These are phyloP conservation scores for Sialia sialis DNA, from an alignment of 2,113 vertebrate species.

Conservation along the genomic window DNA sequence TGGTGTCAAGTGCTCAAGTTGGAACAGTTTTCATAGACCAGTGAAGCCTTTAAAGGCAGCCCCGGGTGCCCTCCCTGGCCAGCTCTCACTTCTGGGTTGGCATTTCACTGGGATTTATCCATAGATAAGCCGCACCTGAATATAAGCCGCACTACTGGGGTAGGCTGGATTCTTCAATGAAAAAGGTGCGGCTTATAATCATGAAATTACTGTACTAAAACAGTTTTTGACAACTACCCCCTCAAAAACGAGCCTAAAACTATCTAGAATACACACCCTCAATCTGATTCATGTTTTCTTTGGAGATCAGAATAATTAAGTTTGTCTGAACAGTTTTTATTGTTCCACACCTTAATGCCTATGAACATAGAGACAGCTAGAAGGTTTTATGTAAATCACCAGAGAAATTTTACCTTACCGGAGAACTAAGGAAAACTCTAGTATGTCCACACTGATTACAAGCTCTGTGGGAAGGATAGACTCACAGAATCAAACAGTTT, in stretches of 20 bases:
- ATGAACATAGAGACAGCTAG: neutral
- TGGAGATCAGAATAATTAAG: neutral
- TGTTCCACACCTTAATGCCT: neutral
- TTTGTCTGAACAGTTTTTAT: neutral
- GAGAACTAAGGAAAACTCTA: neutral
- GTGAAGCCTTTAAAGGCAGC: too few species aligned
- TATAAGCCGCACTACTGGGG: too few species aligned
- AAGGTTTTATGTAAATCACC: neutral
- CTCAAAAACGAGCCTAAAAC: neutral
- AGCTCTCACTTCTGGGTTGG: too few species aligned
- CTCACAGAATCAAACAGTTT: neutral
- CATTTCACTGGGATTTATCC: too few species aligned
- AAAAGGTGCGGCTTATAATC: too few species aligned
- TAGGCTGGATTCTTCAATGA: too few species aligned
- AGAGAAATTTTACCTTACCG: neutral
- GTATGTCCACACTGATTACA: neutral
- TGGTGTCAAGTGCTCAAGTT: too few species aligned
- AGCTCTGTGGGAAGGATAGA: neutral
- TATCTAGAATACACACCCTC: neutral
- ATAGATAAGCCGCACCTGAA: too few species aligned
- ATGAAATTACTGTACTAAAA: too few species aligned
- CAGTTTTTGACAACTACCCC: neutral
- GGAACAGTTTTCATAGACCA: too few species aligned
- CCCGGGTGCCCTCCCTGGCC: too few species aligned
- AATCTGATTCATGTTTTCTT: neutral